phyloP scores from a whole-genome alignment of 2,113 vertebrate genomes.

The Sebastes schlegelii region DNA sequence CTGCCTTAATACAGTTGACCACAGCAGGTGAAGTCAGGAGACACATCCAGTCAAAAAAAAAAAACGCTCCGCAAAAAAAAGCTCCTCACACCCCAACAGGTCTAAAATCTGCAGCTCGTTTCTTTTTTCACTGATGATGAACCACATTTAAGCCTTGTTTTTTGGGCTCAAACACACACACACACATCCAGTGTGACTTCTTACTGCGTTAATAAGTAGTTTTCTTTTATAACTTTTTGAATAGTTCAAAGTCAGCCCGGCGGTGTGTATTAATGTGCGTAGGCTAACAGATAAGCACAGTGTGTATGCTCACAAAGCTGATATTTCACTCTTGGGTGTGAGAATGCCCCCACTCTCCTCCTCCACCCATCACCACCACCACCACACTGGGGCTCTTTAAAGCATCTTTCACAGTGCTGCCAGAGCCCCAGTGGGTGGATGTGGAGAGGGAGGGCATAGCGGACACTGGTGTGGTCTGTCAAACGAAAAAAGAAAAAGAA shows the following conservation, averaged over 20 bases:
- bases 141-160: slow-evolving; percentile 47
- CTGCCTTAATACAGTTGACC: slow-evolving; percentile 85
- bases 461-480: slow-evolving; percentile 71
- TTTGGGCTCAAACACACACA: slow-evolving; percentile 27
- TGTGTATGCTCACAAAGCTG: slow-evolving; percentile 63
- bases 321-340: slow-evolving; percentile 72
- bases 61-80: slow-evolving; percentile 33
- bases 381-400: slow-evolving; percentile 37
- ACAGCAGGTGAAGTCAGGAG: slow-evolving; percentile 75
- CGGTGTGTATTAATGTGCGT: slow-evolving; percentile 29
- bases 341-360: slow-evolving; percentile 40
- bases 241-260: slow-evolving; percentile 29
- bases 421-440: slow-evolving; percentile 5
- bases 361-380: neutral
- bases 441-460: slow-evolving; percentile 24
- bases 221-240: slow-evolving; percentile 11
- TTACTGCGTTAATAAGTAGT: slow-evolving; percentile 24
- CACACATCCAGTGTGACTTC: slow-evolving; percentile 30
- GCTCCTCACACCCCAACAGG: slow-evolving; percentile 46
- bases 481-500: slow-evolving; percentile 28
- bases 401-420: slow-evolving; percentile 39
- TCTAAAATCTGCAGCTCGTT: slow-evolving; percentile 50
- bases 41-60: slow-evolving; percentile 53
- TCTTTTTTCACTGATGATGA: slow-evolving; percentile 32
- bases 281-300: slow-evolving; percentile 68